Evolutionary conservation across 2,113 vertebrate species (phyloP).

Genomic region (Pseudorectes ferrugineus): DNA sequence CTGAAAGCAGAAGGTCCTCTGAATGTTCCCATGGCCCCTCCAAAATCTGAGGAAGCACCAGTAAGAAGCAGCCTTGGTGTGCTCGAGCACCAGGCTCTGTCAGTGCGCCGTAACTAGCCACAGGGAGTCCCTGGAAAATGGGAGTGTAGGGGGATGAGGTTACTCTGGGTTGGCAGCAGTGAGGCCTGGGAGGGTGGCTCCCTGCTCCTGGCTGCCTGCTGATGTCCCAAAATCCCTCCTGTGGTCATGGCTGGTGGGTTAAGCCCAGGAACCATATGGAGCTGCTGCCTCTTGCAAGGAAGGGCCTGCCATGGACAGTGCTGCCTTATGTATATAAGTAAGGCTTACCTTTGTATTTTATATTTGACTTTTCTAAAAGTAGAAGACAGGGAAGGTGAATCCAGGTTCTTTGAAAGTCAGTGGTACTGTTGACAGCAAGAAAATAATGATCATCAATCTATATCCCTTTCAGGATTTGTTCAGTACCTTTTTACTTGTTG

Average conservation of each 20-base stretch:
- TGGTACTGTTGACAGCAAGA: neutral
- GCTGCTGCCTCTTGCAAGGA: neutral
- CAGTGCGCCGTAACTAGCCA: accelerated
- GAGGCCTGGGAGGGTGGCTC: neutral
- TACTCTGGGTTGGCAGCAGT: neutral
- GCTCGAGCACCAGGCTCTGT: neutral
- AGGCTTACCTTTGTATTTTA: neutral
- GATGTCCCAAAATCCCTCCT: neutral
- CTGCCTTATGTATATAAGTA: neutral
- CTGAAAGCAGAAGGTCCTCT: neutral
- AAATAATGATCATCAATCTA: neutral
- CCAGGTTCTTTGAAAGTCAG: neutral
- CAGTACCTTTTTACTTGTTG: neutral
- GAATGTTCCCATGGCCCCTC: accelerated
- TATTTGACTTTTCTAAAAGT: neutral
- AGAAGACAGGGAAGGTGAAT: neutral
- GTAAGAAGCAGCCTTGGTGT: neutral
- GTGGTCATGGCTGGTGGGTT: neutral
- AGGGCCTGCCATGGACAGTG: neutral
- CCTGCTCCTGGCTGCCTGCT: neutral
- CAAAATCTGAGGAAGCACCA: neutral
- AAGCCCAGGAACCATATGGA: neutral
- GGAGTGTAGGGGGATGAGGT: neutral
- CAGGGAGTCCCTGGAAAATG: neutral
- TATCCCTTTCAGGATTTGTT: neutral